Base-by-base conservation (phyloP, 2,797 vertebrate genomes). In the Falco novaeseelandiae region DNA sequence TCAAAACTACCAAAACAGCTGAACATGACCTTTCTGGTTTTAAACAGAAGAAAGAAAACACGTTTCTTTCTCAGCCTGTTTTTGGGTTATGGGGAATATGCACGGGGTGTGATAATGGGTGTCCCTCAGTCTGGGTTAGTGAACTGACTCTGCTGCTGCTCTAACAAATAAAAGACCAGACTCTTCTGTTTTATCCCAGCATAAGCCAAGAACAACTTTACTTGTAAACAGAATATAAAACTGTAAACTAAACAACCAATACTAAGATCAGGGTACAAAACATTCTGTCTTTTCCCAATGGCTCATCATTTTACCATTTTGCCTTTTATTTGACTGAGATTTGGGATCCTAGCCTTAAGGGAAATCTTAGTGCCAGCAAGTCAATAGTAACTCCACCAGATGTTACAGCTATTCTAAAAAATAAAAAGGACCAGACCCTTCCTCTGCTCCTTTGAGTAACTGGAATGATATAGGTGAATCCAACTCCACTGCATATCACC, bases 401-500 rank as follows among this genome's bases (percentile, higher is more conserved):
- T 9, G 10, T 61, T 29, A 59, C 21, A 66, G 19, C 30, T 55
- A 22, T n/a, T 11, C 12, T 22, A 18, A 55, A 66, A 82, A 59
- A 36, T 16, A 12, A 63, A 52, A 62, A 30, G 42, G 44, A 58
- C 26, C 38, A 63, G 74, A 80, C 18, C 11, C 29, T 57, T 69
- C 15, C 29, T 52, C 46, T 40, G n/a, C 25, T 80, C 62, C 62
- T 52, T 30, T 44, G 14, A 52, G 17, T 26, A 63, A 40, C 13
- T 20, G 62, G n/a, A 84, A 58, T 6, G 17, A 42, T 38, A 27
- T 10, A 17, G 36, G 69, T 3, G 1, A 69, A 51, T 38, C 14
- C 6, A 0, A 2, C 29, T 63, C 63, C 1, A 2, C 55, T 30
- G 18, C 0, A 2, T 30, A 57, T 10, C 36, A 30, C 29, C 63